A percentile compares a stretch with the other conserved stretches of the same genome.
Evolutionary conservation across 2,113 vertebrate species (phyloP).

Genomic region (Polypterus senegalus): DNA sequence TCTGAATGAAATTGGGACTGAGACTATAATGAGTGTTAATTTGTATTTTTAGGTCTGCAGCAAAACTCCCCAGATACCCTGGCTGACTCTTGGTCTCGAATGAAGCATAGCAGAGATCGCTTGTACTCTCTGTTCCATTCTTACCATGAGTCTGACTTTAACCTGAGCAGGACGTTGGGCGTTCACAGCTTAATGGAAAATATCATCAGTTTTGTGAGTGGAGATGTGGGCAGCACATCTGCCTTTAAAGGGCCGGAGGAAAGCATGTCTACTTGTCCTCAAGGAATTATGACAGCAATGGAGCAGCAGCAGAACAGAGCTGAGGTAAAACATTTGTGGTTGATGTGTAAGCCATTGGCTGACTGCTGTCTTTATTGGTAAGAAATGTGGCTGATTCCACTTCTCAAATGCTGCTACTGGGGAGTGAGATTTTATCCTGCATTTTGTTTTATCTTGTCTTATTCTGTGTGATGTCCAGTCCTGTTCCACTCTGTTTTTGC

Average conservation of each 20-base stretch:
- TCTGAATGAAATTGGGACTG: no score
- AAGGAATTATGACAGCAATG: conserved; percentile 81
- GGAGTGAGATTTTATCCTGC: no score
- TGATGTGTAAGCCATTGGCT: background rate
- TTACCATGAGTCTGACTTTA: conserved; percentile 70
- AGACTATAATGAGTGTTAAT: no score
- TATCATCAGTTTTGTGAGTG: conserved; percentile 82
- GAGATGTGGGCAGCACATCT: conserved; percentile 73
- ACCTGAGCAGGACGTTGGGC: conserved; percentile 70
- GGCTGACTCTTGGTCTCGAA: conserved; percentile 75
- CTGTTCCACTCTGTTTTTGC: no score
- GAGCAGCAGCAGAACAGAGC: conserved; percentile 88
- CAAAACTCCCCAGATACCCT: conserved; percentile 60
- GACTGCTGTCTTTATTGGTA: background rate
- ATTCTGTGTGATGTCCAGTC: no score
- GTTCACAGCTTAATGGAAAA: conserved; percentile 85
- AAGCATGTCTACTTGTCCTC: conserved; percentile 84
- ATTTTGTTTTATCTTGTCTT: no score
- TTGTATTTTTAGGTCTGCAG: conserved; percentile 32
- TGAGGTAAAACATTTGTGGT: conserved; percentile 50
- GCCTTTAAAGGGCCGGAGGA: conserved; percentile 92
- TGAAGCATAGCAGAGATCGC: conserved; percentile 69
- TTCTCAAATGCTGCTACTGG: background rate
- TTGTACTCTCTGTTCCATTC: conserved; percentile 57
- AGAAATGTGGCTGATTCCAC: background rate